Percentiles rank a stretch among this genome's conserved stretches.
These are phyloP conservation scores for Thunnus maccoyii DNA, from an alignment of 2,113 vertebrate species.

Conservation along the genomic window DNA sequence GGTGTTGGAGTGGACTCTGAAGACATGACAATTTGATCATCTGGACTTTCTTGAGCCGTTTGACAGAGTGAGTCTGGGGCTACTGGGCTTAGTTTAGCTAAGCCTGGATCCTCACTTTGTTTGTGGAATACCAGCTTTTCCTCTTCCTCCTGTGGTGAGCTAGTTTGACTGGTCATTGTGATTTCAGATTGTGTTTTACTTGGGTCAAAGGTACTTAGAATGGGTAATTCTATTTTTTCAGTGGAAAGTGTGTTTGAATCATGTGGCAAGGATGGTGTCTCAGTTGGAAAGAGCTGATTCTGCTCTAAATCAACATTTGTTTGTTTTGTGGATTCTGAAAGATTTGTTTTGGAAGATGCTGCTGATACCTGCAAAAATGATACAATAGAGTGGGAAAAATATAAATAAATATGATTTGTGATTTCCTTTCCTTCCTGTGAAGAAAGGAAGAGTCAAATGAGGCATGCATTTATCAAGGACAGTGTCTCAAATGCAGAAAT, in stretches of 20 bases:
- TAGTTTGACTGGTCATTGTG: conserved; percentile 11
- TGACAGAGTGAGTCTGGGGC: conserved; percentile 50
- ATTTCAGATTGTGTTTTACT: conserved; percentile 53
- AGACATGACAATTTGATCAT: conserved; percentile 38
- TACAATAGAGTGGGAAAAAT: conserved; percentile 69
- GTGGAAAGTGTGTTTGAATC: conserved; percentile 26
- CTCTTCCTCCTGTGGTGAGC: conserved; percentile 24
- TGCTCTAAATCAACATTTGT: conserved; percentile 41
- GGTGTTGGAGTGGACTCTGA: conserved; percentile 41
- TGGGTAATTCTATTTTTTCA: conserved; percentile 47
- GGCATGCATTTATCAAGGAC: conserved; percentile 54
- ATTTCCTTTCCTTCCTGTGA: conserved; percentile 16
- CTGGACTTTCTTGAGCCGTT: conserved; percentile 35
- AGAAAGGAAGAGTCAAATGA: conserved; percentile 45
- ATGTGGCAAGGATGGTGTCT: conserved; percentile 15
- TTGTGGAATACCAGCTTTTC: conserved; percentile 7
- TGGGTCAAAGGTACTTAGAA: conserved; percentile 41
- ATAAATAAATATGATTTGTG: conserved; percentile 47
- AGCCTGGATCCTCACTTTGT: conserved; percentile 29
- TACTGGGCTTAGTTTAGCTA: conserved; percentile 21
- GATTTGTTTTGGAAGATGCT: conserved; percentile 66
- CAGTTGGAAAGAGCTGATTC: conserved; percentile 31
- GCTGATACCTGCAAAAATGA: conserved; percentile 79
- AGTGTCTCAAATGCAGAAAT: conserved; percentile 37
- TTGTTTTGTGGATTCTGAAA: conserved; percentile 70